Conservation (phyloP, 2,888 invertebrate species). For the Bellardia pandia region DNA sequence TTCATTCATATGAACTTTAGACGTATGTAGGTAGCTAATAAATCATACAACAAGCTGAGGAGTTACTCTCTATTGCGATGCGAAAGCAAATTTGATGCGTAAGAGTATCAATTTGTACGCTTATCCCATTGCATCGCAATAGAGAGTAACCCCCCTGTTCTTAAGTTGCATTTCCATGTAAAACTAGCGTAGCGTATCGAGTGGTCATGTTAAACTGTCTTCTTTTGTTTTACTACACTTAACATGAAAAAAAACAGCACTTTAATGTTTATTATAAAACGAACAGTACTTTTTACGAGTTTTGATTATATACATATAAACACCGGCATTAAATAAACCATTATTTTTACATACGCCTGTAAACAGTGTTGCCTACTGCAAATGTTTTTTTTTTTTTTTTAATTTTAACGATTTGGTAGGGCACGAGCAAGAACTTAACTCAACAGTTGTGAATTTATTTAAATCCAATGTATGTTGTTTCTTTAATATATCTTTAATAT, state of each 20-base stretch:
- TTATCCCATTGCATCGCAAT: no score
- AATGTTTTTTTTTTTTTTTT: background rate
- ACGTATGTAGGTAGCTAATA: background rate
- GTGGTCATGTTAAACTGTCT: background rate
- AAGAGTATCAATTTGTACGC: no score
- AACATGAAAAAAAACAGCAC: background rate
- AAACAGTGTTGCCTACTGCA: background rate
- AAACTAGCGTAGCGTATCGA: constrained; percentile 9
- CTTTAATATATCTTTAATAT: no score
- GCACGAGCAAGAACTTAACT: no score
- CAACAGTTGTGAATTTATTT: no score
- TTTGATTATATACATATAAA: background rate
- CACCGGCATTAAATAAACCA: background rate
- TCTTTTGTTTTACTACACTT: background rate
- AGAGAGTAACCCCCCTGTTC: no score
- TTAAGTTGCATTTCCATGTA: background rate
- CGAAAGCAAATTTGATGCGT: no score
- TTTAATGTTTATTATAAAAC: background rate
- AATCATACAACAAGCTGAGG: background rate
- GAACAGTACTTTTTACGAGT: background rate
- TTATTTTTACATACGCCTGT: background rate
- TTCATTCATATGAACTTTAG: background rate
- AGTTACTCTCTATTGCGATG: no score
- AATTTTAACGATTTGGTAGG: background rate
- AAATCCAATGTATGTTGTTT: no score